Evolutionary conservation across 2,888 invertebrate genomes (phyloP).

Genomic region (Apodemia zela): DNA sequence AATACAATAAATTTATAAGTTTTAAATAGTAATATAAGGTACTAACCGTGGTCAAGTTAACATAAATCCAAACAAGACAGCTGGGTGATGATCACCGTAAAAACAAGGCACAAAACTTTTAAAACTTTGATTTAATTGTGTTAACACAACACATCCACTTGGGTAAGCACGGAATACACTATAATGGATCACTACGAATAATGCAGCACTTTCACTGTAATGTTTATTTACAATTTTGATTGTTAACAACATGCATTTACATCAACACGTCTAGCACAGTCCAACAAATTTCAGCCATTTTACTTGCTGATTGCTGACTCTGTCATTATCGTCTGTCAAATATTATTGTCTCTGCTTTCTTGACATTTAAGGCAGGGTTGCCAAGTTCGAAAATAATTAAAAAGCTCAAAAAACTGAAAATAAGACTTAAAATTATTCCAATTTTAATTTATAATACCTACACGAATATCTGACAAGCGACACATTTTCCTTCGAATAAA

Average conservation of each 20-base stretch:
- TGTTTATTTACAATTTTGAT: constrained; percentile 63
- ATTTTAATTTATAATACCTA: too few relatives aligned
- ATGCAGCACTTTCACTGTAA: constrained; percentile 48
- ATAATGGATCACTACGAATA: constrained; percentile 48
- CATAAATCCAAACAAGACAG: constrained; percentile 74
- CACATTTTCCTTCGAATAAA: too few relatives aligned
- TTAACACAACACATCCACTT: constrained; percentile 53
- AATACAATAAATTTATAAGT: constrained; percentile 27
- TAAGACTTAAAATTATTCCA: too few relatives aligned
- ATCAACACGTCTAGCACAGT: constrained; percentile 65
- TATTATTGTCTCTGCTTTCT: not conserved
- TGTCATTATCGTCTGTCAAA: constrained; percentile 36
- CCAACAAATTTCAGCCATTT: constrained; percentile 71
- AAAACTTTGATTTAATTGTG: constrained; percentile 47
- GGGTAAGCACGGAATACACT: constrained; percentile 53
- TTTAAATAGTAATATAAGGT: constrained; percentile 16
- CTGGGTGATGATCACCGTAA: constrained; percentile 56
- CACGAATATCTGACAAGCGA: too few relatives aligned
- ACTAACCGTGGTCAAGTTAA: constrained; percentile 70
- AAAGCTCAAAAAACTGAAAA: too few relatives aligned
- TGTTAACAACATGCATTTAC: constrained; percentile 49
- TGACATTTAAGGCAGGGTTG: not conserved
- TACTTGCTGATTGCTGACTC: constrained; percentile 51
- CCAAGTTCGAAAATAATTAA: not conserved
- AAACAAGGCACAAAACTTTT: constrained; percentile 74